A percentile compares a stretch with the other conserved stretches of the same genome.
Evolutionary conservation across 2,113 vertebrate genomes (phyloP).

Genomic region (Spilogale gracilis): DNA sequence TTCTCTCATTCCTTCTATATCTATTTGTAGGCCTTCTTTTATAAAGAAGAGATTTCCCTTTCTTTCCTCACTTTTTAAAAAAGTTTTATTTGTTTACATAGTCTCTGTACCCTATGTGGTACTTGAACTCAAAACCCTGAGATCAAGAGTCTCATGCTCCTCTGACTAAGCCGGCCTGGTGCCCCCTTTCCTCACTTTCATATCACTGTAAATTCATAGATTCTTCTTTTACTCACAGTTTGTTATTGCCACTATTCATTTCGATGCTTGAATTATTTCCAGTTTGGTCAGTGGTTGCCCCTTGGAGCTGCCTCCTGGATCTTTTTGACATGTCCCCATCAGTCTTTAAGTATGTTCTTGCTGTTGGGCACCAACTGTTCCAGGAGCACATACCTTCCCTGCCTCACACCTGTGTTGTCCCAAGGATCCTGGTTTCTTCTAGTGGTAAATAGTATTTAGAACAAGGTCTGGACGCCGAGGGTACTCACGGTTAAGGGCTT

Average conservation of each 20-base stretch:
- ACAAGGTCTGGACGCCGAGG: neutral
- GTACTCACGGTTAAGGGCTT: neutral
- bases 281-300: neutral
- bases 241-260: neutral
- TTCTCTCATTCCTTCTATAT: neutral
- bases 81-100: neutral
- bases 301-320: neutral
- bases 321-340: neutral
- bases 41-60: neutral
- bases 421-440: neutral
- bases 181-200: neutral
- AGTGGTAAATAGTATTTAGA: neutral
- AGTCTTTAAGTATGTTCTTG: neutral
- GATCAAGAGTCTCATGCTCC: neutral
- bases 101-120: neutral
- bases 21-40: conserved; percentile 2
- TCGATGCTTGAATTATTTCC: neutral
- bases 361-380: conserved; percentile 27
- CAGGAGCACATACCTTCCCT: neutral
- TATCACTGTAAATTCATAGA: neutral
- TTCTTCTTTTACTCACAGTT: neutral
- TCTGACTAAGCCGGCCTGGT: neutral
- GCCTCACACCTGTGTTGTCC: neutral
- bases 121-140: neutral
- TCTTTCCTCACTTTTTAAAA: neutral